phyloP scores from a whole-genome alignment of 2,113 vertebrate genomes.

The Actinemys pallida region DNA sequence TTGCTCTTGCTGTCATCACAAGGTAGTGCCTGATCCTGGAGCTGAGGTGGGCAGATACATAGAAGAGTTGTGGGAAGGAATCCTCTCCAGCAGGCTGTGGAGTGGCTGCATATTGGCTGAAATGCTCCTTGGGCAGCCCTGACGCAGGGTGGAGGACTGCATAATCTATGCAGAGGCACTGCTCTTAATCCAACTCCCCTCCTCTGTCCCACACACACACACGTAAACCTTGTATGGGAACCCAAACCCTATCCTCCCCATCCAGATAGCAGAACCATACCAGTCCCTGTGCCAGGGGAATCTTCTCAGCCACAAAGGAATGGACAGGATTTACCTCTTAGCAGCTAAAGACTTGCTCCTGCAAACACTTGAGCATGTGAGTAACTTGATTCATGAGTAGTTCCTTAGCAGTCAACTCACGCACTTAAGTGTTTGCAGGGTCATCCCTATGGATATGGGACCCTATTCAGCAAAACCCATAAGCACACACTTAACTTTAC shows the following conservation, averaged over 20 bases:
- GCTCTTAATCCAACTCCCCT: not conserved
- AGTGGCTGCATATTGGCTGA: conserved; percentile 27
- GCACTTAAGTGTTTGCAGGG: not conserved
- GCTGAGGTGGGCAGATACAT: conserved; percentile 12
- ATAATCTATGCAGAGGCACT: not conserved
- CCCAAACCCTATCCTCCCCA: not conserved
- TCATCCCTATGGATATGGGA: not conserved
- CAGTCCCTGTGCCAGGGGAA: not conserved
- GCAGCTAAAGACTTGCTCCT: not conserved
- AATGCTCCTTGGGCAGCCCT: not conserved
- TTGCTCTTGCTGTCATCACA: conserved; percentile 36
- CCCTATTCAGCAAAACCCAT: not conserved
- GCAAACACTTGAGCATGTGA: not conserved
- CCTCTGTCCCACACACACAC: not conserved
- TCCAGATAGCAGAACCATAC: not conserved
- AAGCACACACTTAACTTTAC: not conserved
- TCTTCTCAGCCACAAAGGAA: not conserved
- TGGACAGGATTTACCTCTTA: not conserved
- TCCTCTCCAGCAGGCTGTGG: not conserved
- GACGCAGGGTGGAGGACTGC: conserved; percentile 14
- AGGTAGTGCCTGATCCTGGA: not conserved
- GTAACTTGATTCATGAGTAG: not conserved
- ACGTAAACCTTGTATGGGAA: not conserved
- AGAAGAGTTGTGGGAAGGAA: not conserved
- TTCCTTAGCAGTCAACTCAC: not conserved